Evolutionary conservation across 2,797 vertebrate genomes (phyloP), one percentile per base, ranked within the genome.

Genomic region (Hypotaenidia okinawae): DNA sequence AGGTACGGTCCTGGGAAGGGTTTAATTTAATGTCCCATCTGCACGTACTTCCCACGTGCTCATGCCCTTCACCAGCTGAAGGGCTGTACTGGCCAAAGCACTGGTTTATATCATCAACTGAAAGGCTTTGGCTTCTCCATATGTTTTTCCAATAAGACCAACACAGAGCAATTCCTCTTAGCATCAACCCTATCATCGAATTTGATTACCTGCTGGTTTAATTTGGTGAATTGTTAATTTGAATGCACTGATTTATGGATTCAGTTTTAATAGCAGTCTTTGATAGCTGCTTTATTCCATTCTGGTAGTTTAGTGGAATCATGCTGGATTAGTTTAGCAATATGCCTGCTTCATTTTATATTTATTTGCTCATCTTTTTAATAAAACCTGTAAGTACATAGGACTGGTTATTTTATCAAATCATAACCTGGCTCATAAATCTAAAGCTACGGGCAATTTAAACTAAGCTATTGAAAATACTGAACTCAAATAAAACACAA

Each of bases 191-290:
- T 35, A 45, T 62, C 51, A 35, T 0, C 25, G 59, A 61, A 81
- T 84, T 66, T 57, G 73, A 89, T 86, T 83, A 91, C 59, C 87
- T 83, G 39, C 43, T 76, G 63, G 57, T 87, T 92, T 92, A 87
- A 94, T 84, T 61, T 78, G 62, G 75, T 6, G 41, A 95, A 81
- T 25, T 73, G 75, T 90, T 90, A 78, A 92, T 90, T 81, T 83
- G 84, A 90, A 83, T 82, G 30, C 61, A 54, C 78, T 30, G 61
- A 91, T 74, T 87, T 74, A 91, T 58, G 47, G 64, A 43, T 54
- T 80, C 64, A 23, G 51, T 49, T 93, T 62, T 80, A 86, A 80
- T 8, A 75, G 68, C 81, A 93, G 77, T 43, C 64, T 83, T 59
- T 80, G 77, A 91, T 72, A 61, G 74, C 61, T 39, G 61, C 66